Conservation (phyloP, 2,113 vertebrate genomes). For the Herpailurus yagouaroundi region DNA sequence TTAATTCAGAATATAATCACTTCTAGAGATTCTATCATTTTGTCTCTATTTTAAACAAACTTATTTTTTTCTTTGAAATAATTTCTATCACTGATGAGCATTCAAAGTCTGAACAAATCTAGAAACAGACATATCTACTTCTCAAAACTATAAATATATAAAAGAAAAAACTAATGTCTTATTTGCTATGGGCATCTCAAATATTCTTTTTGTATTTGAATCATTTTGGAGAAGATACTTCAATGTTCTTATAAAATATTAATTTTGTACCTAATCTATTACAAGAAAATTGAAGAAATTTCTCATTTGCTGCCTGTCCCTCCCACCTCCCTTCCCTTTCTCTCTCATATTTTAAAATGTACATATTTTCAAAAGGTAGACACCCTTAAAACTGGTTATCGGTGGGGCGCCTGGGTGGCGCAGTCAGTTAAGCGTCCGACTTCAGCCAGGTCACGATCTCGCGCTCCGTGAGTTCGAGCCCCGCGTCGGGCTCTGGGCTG, state of each 20-base stretch:
- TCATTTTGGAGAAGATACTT: background rate
- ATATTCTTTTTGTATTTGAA: background rate
- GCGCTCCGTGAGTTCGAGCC: no score
- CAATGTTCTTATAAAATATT: constrained; percentile 22
- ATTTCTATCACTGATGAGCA: background rate
- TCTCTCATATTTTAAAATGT: background rate
- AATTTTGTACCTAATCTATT: background rate
- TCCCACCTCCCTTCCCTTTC: background rate
- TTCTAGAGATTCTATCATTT: background rate
- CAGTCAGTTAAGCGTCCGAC: no score
- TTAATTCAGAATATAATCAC: background rate
- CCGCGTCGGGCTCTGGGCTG: no score
- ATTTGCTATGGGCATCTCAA: background rate
- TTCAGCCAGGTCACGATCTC: no score
- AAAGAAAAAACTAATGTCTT: background rate
- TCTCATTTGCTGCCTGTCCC: background rate
- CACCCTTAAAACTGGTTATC: background rate
- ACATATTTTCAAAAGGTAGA: background rate
- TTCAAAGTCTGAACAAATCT: constrained; percentile 1
- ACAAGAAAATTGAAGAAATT: background rate
- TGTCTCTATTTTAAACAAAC: background rate
- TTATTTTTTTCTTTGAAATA: background rate
- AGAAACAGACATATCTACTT: background rate
- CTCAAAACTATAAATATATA: background rate
- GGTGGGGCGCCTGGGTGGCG: no score